Evolutionary conservation across 2,888 invertebrate species (phyloP).

Genomic region (Scaptomyza flava): DNA sequence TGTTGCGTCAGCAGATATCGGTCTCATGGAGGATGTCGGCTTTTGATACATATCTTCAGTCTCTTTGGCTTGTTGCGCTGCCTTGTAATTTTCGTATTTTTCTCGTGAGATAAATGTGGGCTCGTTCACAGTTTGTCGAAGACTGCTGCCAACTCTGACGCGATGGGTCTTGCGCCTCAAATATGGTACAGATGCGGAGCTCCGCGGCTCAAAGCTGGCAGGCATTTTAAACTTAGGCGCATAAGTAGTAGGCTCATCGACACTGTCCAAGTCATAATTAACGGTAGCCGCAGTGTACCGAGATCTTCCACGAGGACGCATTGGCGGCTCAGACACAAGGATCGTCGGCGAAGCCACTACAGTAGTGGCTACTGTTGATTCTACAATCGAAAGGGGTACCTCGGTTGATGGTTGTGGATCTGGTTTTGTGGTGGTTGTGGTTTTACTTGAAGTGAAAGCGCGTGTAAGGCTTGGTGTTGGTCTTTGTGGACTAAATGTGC

Average conservation of each 20-base stretch:
- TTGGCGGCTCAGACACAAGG: slow-evolving; percentile 55
- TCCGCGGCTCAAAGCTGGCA: slow-evolving; percentile 46
- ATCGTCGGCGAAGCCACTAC: slow-evolving; percentile 72
- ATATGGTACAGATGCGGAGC: slow-evolving; percentile 31
- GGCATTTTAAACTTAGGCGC: slow-evolving; percentile 79
- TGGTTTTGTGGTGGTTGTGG: slow-evolving; percentile 15
- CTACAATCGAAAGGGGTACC: slow-evolving; percentile 41
- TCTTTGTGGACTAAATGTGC: slow-evolving; percentile 68
- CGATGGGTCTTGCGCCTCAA: slow-evolving; percentile 70
- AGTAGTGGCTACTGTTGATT: slow-evolving; percentile 66
- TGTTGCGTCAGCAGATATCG: not conserved
- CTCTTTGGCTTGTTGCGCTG: slow-evolving; percentile 59
- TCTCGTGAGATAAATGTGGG: slow-evolving; percentile 57
- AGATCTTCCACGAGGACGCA: slow-evolving; percentile 80
- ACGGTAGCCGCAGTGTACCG: slow-evolving; percentile 81
- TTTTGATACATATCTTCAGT: slow-evolving; percentile 3
- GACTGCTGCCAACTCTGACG: slow-evolving; percentile 54
- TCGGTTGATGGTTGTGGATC: slow-evolving; percentile 39
- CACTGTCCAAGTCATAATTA: slow-evolving; percentile 67
- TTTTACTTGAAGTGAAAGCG: slow-evolving; percentile 20
- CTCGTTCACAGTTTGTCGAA: slow-evolving; percentile 36
- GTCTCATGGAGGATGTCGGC: not conserved
- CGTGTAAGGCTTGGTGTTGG: slow-evolving; percentile 27
- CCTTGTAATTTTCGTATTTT: slow-evolving; percentile 73
- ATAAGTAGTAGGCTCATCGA: slow-evolving; percentile 83